Evolutionary conservation across 1,140 invertebrate genomes (phyloP).

Genomic region (Leptestheria dahalacensis): DNA sequence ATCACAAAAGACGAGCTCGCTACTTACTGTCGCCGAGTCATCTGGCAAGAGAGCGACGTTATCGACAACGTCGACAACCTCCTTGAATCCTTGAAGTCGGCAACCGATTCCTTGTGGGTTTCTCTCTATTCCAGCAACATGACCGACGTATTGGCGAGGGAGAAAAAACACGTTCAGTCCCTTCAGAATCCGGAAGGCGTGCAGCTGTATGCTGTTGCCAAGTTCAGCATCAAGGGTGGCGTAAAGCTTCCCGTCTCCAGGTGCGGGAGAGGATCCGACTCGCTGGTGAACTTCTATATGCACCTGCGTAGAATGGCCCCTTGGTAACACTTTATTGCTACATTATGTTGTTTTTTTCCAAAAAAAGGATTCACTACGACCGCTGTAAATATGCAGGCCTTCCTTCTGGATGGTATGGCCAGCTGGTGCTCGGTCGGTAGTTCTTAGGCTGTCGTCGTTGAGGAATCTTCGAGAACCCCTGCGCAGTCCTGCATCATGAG

Average conservation of each 20-base stretch:
- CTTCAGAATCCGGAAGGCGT: neutral
- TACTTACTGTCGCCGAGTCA: neutral
- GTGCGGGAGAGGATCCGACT: neutral
- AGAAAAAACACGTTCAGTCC: neutral
- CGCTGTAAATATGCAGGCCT: neutral
- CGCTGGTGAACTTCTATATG: neutral
- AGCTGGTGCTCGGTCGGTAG: neutral
- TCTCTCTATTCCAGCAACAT: neutral
- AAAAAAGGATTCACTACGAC: neutral
- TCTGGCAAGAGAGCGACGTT: neutral
- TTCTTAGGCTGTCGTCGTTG: neutral
- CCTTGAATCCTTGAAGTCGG: neutral
- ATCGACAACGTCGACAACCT: neutral
- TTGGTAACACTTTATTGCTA: neutral
- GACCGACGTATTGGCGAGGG: neutral
- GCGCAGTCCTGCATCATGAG: too few relatives aligned
- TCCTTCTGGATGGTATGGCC: neutral
- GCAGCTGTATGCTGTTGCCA: neutral
- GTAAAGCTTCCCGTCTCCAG: neutral
- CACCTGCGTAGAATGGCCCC: neutral
- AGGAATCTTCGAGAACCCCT: neutral
- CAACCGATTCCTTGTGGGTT: neutral
- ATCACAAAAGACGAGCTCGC: slow-evolving; percentile 7
- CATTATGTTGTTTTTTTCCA: neutral
- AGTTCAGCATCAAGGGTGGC: neutral